phyloP scores from a whole-genome alignment of 2,113 vertebrate genomes.

The Calidris pugnax region DNA sequence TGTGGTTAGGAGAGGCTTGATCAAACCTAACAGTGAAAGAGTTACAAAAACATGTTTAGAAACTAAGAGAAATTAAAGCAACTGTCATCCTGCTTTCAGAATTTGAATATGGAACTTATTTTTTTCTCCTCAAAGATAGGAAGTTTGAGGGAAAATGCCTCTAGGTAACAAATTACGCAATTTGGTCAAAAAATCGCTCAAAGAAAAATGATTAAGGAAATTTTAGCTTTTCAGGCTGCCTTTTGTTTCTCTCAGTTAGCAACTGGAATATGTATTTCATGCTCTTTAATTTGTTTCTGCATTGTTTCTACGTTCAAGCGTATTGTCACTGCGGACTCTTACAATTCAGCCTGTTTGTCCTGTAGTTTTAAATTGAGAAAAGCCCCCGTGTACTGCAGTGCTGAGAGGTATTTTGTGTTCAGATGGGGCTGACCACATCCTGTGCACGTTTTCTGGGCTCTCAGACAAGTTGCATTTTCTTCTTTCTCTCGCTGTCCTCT shows the following conservation, averaged over 20 bases:
- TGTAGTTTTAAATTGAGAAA: background rate
- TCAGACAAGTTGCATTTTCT: background rate
- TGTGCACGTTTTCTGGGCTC: background rate
- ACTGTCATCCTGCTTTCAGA: background rate
- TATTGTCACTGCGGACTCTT: background rate
- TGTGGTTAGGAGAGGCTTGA: background rate
- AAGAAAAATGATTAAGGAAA: background rate
- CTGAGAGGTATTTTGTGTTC: background rate
- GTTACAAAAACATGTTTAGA: background rate
- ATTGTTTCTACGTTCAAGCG: background rate
- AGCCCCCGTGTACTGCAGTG: background rate
- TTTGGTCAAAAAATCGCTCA: background rate
- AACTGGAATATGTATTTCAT: background rate
- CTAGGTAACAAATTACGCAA: too few species aligned
- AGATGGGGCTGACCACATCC: background rate
- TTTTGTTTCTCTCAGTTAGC: background rate
- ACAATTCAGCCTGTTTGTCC: background rate
- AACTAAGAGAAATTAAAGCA: background rate
- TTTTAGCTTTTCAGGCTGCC: background rate
- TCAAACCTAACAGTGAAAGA: background rate
- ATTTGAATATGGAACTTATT: background rate
- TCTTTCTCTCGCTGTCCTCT: background rate
- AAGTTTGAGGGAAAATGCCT: background rate
- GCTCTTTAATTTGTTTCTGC: background rate
- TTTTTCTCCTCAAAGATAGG: background rate